Evolutionary conservation across 1,140 invertebrate species (phyloP).

Genomic region (Cylas formicarius): DNA sequence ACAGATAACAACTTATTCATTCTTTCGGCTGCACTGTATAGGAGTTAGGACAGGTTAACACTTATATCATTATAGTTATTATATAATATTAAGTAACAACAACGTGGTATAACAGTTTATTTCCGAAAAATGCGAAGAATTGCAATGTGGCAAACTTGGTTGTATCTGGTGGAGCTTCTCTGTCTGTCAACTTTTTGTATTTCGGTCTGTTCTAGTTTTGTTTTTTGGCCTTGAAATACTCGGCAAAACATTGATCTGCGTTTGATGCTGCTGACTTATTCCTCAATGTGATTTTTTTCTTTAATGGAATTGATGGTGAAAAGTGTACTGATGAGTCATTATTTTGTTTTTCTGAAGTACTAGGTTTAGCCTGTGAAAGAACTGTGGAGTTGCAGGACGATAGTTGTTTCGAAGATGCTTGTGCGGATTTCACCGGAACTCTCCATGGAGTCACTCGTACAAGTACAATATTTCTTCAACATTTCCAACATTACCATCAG

Average conservation of each 20-base stretch:
- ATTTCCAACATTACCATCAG: slow-evolving; percentile 12
- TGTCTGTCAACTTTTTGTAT: slow-evolving; percentile 21
- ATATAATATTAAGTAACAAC: too few relatives aligned
- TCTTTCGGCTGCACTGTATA: too few relatives aligned
- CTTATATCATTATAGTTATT: too few relatives aligned
- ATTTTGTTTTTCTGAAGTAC: slow-evolving; percentile 1
- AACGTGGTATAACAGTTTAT: too few relatives aligned
- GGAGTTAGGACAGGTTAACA: too few relatives aligned
- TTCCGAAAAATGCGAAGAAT: too few relatives aligned
- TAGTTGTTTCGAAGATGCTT: slow-evolving; percentile 2
- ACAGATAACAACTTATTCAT: too few relatives aligned
- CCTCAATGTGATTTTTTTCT: slow-evolving; percentile 9
- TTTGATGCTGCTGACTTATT: slow-evolving; percentile 19
- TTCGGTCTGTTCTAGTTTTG: slow-evolving; percentile 14
- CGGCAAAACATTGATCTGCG: slow-evolving; percentile 25
- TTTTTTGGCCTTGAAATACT: slow-evolving; percentile 31
- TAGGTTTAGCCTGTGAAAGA: slow-evolving; percentile 5
- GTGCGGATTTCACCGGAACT: slow-evolving; percentile 6
- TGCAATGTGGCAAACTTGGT: too few relatives aligned
- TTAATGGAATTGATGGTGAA: neutral
- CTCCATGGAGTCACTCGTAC: neutral
- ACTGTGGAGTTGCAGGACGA: slow-evolving; percentile 1
- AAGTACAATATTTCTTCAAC: slow-evolving; percentile 12
- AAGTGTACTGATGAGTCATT: neutral
- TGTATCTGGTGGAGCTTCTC: too few relatives aligned